Base-by-base conservation (phyloP, 2,888 invertebrate species). In the Brachypalpus laphriformis region DNA sequence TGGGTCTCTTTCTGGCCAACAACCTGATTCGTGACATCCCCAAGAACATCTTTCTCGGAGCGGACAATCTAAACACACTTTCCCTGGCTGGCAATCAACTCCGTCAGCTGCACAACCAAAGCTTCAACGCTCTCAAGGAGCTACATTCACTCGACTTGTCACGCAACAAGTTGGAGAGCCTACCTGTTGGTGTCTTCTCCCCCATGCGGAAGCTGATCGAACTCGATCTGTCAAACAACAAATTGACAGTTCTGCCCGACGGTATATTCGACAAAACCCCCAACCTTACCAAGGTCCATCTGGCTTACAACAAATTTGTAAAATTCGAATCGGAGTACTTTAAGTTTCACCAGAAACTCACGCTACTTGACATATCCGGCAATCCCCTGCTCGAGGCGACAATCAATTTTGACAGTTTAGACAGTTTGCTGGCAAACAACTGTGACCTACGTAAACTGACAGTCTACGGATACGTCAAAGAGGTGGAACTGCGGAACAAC, bases 21-120 rank as follows among this genome's bases (percentile, higher is more conserved):
- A 91, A 91, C 87, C 88, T 88, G 0, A 63, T 91, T 16, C 88
- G 86, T 54, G 91, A 91, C 59, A 90, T 91, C 68, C 91, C 91
- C 11, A 91, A 89, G 78, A 91, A 91, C 40, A 91, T 91, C 40
- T 91, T 91, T 56, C 82, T 91, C 5, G 91, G 91, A 4, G 91
- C 91, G 0, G 91, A 91, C 42, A 91, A 91, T 77, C 83, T 91
- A 31, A 90, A 91, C 47, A 89, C 89, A 0, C 75, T 91, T 25
- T 88, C 89, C 18, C 63, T 91, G 82, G 85, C 89, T 16, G 80
- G 88, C 14, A 91, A 91, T 87, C 89, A 89, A 28, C 71, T 91
- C 8, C 87, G 85, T 6, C 87, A 87, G 5, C 71, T 91, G 81
- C 88, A 89, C 63, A 91, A 91, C 72, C 89, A 89, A 42, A 91